Evolutionary conservation across 2,888 invertebrate genomes (phyloP).

Genomic region (Ametastegia equiseti): DNA sequence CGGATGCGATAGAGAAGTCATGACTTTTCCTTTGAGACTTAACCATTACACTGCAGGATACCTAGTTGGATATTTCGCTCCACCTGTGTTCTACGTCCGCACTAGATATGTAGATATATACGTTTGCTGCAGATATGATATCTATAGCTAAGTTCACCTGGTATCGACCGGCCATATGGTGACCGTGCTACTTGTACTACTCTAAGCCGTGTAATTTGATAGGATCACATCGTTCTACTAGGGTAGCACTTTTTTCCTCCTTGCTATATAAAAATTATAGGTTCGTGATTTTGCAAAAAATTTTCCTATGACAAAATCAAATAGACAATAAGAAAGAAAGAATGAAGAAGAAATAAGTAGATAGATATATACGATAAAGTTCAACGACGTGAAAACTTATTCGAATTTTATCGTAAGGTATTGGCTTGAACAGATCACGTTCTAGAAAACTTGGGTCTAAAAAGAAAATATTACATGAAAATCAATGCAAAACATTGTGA

Average conservation of each 20-base stretch:
- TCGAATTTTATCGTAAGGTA: background rate
- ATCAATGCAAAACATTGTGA: background rate
- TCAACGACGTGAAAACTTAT: background rate
- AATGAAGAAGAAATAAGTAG: no score
- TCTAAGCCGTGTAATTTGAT: constrained; percentile 30
- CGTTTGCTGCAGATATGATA: background rate
- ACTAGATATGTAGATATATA: background rate
- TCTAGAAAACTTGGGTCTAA: background rate
- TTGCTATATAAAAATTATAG: background rate
- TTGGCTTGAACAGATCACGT: background rate
- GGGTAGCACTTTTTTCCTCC: background rate
- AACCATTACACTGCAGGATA: background rate
- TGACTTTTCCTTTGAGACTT: background rate
- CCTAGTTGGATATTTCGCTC: background rate
- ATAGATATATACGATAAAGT: background rate
- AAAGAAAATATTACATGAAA: background rate
- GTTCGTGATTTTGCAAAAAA: background rate
- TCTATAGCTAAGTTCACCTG: constrained; percentile 38
- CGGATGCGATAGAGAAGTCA: background rate
- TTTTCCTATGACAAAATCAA: background rate
- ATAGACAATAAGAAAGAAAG: background rate
- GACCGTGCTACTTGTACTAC: constrained; percentile 8
- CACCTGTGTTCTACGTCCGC: background rate
- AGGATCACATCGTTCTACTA: background rate
- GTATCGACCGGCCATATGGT: constrained; percentile 21